phyloP scores from a whole-genome alignment of 2,888 invertebrate species.

The Drosophila ochracea region DNA sequence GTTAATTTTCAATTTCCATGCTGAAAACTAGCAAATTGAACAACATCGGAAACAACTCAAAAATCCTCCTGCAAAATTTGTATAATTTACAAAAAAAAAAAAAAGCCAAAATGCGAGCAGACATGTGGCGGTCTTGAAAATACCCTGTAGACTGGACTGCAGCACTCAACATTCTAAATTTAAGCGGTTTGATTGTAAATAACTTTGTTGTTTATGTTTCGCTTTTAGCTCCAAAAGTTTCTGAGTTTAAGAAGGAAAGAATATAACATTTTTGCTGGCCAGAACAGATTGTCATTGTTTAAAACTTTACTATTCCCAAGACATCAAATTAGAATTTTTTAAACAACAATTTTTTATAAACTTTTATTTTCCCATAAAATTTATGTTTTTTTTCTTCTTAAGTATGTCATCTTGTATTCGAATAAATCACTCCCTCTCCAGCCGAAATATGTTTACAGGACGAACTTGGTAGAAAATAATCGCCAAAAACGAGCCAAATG shows the following conservation, averaged over 20 bases:
- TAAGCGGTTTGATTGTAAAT: not conserved
- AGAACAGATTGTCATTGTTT: not conserved
- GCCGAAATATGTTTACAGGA: conserved; percentile 3
- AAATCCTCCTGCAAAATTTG: conserved; percentile 20
- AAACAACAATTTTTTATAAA: not conserved
- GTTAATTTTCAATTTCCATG: conserved; percentile 62
- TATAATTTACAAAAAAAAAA: conserved; percentile 29
- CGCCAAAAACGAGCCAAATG: conserved; percentile 11
- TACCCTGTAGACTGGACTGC: conserved; percentile 8
- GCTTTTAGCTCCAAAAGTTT: not conserved
- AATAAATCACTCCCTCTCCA: not conserved
- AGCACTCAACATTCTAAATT: not conserved
- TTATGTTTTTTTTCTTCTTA: not conserved
- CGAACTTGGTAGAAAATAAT: conserved; percentile 4
- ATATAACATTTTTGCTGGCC: not conserved
- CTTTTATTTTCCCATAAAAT: not conserved
- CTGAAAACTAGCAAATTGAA: conserved; percentile 23
- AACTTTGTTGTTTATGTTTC: not conserved
- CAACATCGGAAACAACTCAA: conserved; percentile 4
- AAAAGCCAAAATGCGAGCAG: not conserved
- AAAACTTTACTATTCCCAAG: not conserved
- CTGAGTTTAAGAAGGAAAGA: not conserved
- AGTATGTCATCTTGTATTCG: not conserved
- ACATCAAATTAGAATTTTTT: not conserved
- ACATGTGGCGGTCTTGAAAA: not conserved